Evolutionary conservation across 37 sponge, comb jelly and placozoan species (phyloP), one percentile per base, ranked within the genome.

Genomic region (Theonella swinhoei): DNA sequence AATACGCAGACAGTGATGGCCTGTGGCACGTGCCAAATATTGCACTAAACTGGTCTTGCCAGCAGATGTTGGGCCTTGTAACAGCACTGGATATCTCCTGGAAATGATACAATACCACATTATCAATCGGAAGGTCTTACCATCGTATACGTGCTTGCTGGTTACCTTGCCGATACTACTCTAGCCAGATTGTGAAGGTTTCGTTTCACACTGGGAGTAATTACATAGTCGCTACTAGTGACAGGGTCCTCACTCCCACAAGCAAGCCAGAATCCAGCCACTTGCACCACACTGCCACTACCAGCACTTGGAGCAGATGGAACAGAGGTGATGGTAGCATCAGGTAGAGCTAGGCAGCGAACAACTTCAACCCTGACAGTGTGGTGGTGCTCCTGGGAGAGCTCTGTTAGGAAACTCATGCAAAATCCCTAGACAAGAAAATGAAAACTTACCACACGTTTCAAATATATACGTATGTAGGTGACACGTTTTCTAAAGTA

Each of bases 1-100:
- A 69, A 98, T 92, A 25, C 99, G 69, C 41, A 96, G 34, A 73
- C 95, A 92, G 58, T 70, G 47, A 42, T 94, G 91, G 1, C 99
- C 97, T 42, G 95, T 90, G 25, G 64, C 69, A 0, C 62, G 62
- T 28, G 99, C 97, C 38, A 98, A 77, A 59, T 87, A 96, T 83
- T 90, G 90, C 30, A 98, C 79, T 34, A 96, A 43, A 42, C 97
- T 96, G 72, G 99, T 98, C 71, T 98, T 98, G 31, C 98, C 98
- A 32, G 94, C 92, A 28, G 97, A 96, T 23, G 99, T 98, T 2
- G 95, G 97, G 0, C 99, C 99, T 82, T 98, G 99, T 20, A 98
- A 84, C 32, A 98, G 79, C 31, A 98, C 87, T 29, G 99, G 99
- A 66, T 91, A 90, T 0, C 74, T 68, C 31, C 89, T 86, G 42